Evolutionary conservation across 2,797 vertebrate species (phyloP), one percentile per base, ranked within the genome.

Genomic region (Aphelocoma californica): DNA sequence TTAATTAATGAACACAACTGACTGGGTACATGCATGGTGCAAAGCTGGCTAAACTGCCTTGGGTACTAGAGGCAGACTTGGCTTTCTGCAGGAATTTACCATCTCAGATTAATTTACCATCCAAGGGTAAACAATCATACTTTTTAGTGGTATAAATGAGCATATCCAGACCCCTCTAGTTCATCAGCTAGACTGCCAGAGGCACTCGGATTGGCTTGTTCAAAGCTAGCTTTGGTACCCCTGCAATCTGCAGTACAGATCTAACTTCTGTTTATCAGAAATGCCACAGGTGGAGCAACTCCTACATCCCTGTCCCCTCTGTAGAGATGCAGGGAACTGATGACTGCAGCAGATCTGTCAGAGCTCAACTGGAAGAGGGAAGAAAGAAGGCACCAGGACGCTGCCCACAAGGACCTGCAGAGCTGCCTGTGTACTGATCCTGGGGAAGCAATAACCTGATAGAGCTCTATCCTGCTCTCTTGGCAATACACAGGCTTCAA

Each of bases 301-400:
- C 31, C 60, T 18, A 40, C 13, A 42, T 48, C 15, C 11, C 42
- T 3, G 1, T 53, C 7, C 26, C 0, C 1, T 18, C 38, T 18
- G 40, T 3, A 44, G 44, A 62, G 58, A 70, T 1, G 2, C 1
- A 7, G 25, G 81, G 36, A 85, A 85, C 20, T 10, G 69, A 40
- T 31, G 18, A 11, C 50, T 58, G 28, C 50, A 91, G 64, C 58
- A 90, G 62, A 81, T 62, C 24, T 0, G 0, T 50, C 47, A 62
- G n/a, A 81, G 32, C 48, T 75, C 29, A 54, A 0, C 8, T 36
- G 25, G 71, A 88, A 72, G 31, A 54, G 9, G 16, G 50, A 57
- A 50, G 70, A 86, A 34, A 32, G 21, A 62, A 70, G 64, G 75
- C 0, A 1, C 34, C 0, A 0, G 44, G 61, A 91, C 0, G 1